Conservation (phyloP, 2,113 vertebrate species). For the Dipodomys merriami region DNA sequence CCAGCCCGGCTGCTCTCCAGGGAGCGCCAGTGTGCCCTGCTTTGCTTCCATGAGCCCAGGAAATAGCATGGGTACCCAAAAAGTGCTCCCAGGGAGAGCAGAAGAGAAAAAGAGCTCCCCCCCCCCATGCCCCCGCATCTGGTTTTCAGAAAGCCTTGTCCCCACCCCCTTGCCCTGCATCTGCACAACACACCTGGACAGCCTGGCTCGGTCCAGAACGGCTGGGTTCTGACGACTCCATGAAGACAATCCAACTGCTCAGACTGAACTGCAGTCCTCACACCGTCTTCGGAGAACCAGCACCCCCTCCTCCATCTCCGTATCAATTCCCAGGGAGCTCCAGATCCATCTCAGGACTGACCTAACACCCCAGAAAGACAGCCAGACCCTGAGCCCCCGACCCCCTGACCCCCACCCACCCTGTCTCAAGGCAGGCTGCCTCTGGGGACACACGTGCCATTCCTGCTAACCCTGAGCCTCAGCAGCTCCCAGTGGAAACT, state of each 20-base stretch:
- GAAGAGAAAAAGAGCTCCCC: too few species aligned
- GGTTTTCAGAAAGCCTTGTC: neutral
- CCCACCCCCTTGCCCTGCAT: neutral
- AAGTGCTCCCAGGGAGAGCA: neutral
- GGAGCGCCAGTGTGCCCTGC: neutral
- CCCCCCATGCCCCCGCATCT: neutral
- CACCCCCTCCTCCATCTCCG: neutral
- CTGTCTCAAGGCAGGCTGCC: neutral
- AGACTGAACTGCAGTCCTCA: neutral
- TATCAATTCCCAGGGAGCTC: neutral
- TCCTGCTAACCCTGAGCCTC: neutral
- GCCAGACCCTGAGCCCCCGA: neutral
- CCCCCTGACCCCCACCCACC: too few species aligned
- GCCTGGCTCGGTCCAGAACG: neutral
- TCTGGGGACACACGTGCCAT: neutral
- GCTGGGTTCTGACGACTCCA: neutral
- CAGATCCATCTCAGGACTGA: neutral
- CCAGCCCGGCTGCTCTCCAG: neutral
- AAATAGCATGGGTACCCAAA: neutral
- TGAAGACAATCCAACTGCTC: neutral
- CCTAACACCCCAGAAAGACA: neutral
- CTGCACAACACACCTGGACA: neutral
- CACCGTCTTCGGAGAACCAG: neutral
- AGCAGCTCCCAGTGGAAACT: neutral
- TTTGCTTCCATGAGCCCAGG: neutral